Conservation (phyloP, 2,888 invertebrate species). For the Machimus rusticus region DNA sequence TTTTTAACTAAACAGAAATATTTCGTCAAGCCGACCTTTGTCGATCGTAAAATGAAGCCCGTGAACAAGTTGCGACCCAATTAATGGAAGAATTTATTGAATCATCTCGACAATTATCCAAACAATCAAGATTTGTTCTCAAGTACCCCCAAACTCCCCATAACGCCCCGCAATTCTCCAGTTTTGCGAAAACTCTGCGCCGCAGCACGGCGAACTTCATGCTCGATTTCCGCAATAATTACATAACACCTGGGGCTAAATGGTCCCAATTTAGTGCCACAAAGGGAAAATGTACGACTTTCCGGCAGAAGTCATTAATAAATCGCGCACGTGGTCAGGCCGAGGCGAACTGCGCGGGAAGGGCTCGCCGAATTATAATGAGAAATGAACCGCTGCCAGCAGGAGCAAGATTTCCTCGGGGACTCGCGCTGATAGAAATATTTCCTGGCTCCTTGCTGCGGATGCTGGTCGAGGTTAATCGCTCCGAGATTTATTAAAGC, state of each 20-base stretch:
- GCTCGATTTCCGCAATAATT: conserved; percentile 43
- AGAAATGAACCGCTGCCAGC: neutral
- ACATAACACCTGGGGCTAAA: conserved; percentile 45
- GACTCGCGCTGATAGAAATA: neutral
- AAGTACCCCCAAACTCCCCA: neutral
- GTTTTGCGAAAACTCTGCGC: neutral
- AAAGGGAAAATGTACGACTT: conserved; percentile 2
- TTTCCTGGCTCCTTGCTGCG: neutral
- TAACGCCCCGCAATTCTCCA: neutral
- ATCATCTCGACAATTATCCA: neutral
- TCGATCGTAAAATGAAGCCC: neutral
- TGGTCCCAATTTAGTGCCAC: conserved; percentile 30
- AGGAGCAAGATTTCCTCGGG: neutral
- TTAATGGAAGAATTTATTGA: neutral
- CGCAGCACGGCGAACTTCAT: neutral
- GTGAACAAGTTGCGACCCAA: neutral
- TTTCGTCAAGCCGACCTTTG: neutral
- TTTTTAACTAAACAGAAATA: neutral
- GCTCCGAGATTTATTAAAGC: neutral
- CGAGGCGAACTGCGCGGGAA: neutral
- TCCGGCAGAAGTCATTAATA: neutral
- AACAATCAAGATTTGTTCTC: neutral
- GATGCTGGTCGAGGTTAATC: neutral
- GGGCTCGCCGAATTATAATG: neutral
- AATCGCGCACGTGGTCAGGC: neutral